Percentiles rank a stretch among this genome's conserved stretches.
These are phyloP conservation scores for Phytoseiulus persimilis DNA, from an alignment of 2,888 invertebrate species.

Conservation along the genomic window DNA sequence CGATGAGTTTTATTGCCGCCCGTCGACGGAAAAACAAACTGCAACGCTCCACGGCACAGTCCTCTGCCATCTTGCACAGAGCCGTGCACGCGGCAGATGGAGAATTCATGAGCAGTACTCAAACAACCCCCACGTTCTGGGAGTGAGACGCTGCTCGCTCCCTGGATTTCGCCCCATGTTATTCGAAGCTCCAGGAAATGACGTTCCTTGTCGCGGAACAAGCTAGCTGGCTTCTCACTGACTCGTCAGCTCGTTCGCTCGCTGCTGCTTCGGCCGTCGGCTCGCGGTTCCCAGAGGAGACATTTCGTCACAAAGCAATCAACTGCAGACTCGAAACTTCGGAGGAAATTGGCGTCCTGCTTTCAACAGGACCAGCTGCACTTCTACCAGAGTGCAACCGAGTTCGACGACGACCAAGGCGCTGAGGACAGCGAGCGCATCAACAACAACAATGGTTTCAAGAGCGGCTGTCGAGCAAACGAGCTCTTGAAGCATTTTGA, in stretches of 20 bases:
- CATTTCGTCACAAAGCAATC: constrained; percentile 5
- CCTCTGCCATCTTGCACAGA: no score
- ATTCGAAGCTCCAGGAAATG: neutral
- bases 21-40: neutral
- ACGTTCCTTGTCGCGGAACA: neutral
- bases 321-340: constrained; percentile 5
- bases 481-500: neutral
- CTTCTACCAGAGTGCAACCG: neutral
- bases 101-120: no score
- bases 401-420: neutral
- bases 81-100: no score
- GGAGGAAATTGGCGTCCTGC: constrained; percentile 5
- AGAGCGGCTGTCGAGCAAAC: neutral
- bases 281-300: neutral
- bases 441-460: neutral
- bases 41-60: no score
- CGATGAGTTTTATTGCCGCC: neutral
- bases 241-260: neutral
- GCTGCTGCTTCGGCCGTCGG: neutral
- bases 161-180: neutral
- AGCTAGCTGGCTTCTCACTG: neutral
- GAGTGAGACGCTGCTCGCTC: neutral
- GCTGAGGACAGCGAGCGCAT: neutral
- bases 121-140: no score
- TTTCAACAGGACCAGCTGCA: constrained; percentile 5